Evolutionary conservation across 2,113 vertebrate species (phyloP), one percentile per base, ranked within the genome.

Genomic region (Accipiter cooperii): DNA sequence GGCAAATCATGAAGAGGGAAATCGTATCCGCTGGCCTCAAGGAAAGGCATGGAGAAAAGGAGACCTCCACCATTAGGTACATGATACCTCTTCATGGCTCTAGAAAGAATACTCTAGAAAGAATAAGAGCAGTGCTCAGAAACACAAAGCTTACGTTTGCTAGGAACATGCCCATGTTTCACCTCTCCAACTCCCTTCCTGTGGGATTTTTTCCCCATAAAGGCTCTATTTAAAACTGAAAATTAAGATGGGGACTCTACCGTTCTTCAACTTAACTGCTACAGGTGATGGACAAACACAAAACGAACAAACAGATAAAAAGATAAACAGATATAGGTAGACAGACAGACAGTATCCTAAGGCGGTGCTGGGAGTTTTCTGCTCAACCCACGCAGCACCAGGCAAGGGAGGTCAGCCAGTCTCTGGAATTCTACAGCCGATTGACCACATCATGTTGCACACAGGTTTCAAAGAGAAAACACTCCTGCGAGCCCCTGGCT

Each of bases 391-490:
- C 3, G 3, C 34, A 75, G 49, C 40, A 79, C 22, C 18, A 71
- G 31, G 26, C 0, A 6, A 51, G 10, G 15, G 52, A 92, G 21
- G 7, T 14, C 11, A 89, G 13, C 6, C 38, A 54, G 9, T 36
- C 46, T 69, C 34, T 86, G 64, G 58, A 94, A 96, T 74, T 69
- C 84, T 85, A 60, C 3, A 6, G 75, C 46, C 0, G 0, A 38
- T 40, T 0, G 0, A 85, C 36, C 26, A 54, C 66, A 89, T 69
- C 54, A 47, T 46, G 21, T 83, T 57, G 66, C 49, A 88, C 15
- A n/a, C 20, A 33, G 60, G 20, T 85, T 96, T 96, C 78, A 88
- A 84, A 95, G 88, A 77, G 44, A 82, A 95, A 96, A 61, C 40
- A 20, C 36, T 73, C 40, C 82, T 74, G 68, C 1, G 0, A 92